phyloP scores from a whole-genome alignment of 2,888 invertebrate genomes.

The Papilio gigon region DNA sequence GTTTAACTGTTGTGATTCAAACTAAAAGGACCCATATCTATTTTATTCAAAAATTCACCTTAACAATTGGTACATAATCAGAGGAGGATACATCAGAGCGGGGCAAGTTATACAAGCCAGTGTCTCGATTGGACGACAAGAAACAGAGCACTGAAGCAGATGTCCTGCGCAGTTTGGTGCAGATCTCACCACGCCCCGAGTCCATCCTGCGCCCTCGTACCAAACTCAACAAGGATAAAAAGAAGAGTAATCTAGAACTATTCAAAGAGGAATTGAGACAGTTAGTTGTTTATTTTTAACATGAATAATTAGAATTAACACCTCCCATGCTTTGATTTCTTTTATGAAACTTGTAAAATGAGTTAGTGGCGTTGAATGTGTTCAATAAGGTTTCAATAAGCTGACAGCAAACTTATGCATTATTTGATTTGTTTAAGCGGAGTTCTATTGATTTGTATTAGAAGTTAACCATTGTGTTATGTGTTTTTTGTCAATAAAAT shows the following conservation, averaged over 20 bases:
- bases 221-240: slow-evolving; percentile 85
- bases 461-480: too few relatives aligned
- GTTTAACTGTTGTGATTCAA: too few relatives aligned
- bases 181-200: slow-evolving; percentile 63
- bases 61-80: slow-evolving; percentile 58
- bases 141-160: slow-evolving; percentile 62
- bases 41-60: too few relatives aligned
- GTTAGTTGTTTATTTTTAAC: slow-evolving; percentile 78
- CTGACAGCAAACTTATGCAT: too few relatives aligned
- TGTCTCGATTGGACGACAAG: slow-evolving; percentile 86
- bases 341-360: too few relatives aligned
- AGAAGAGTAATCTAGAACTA: slow-evolving; percentile 97
- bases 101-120: slow-evolving; percentile 96
- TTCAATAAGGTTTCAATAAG: too few relatives aligned
- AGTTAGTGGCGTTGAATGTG: too few relatives aligned
- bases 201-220: slow-evolving; percentile 56
- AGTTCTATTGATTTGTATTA: too few relatives aligned
- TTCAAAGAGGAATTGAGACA: slow-evolving; percentile 99
- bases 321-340: too few relatives aligned
- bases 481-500: too few relatives aligned
- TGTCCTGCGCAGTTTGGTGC: slow-evolving; percentile 80
- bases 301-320: slow-evolving; percentile 10
- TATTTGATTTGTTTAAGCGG: too few relatives aligned
- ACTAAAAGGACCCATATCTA: too few relatives aligned
- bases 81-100: slow-evolving; percentile 95